phyloP scores from a whole-genome alignment of 2,888 invertebrate genomes.

The Lycaena phlaeas region DNA sequence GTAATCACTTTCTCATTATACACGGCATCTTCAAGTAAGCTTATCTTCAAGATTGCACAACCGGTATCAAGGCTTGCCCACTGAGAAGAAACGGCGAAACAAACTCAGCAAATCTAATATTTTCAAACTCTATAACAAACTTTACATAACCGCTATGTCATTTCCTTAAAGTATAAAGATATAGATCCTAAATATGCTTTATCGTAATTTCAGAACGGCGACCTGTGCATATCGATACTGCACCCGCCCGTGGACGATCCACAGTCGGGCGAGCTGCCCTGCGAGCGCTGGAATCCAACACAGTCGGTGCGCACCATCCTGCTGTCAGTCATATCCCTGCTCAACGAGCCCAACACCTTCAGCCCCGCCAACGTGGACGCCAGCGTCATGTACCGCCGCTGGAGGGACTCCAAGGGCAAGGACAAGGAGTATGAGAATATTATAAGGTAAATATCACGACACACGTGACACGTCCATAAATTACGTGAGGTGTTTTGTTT shows the following conservation, averaged over 20 bases:
- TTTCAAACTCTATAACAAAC: too few species aligned
- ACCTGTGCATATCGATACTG: slow-evolving; percentile 98
- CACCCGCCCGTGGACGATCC: slow-evolving; percentile 99
- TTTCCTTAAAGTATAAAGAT: too few species aligned
- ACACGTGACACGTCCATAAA: too few species aligned
- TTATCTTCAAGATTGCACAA: too few species aligned
- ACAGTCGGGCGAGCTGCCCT: slow-evolving; percentile 98
- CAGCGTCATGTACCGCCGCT: slow-evolving; percentile 98
- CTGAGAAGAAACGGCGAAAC: too few species aligned
- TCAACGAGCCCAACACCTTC: slow-evolving; percentile 99
- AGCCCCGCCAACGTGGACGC: slow-evolving; percentile 99
- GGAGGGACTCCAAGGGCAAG: slow-evolving; percentile 97
- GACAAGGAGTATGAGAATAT: slow-evolving; percentile 99
- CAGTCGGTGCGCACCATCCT: slow-evolving; percentile 99
- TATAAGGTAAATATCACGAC: slow-evolving; percentile 82
- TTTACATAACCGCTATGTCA: too few species aligned
- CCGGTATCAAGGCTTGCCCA: too few species aligned
- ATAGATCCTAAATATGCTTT: too few species aligned
- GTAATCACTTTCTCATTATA: too few species aligned
- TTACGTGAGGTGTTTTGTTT: too few species aligned
- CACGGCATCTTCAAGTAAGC: too few species aligned
- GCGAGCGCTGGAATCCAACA: slow-evolving; percentile 99
- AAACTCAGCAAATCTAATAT: too few species aligned
- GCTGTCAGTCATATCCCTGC: slow-evolving; percentile 96
- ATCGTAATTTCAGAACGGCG: slow-evolving; percentile 93